Evolutionary conservation across 2,888 invertebrate genomes (phyloP), one percentile per base, ranked within the genome.

Genomic region (Rambutsinella grinnellia): DNA sequence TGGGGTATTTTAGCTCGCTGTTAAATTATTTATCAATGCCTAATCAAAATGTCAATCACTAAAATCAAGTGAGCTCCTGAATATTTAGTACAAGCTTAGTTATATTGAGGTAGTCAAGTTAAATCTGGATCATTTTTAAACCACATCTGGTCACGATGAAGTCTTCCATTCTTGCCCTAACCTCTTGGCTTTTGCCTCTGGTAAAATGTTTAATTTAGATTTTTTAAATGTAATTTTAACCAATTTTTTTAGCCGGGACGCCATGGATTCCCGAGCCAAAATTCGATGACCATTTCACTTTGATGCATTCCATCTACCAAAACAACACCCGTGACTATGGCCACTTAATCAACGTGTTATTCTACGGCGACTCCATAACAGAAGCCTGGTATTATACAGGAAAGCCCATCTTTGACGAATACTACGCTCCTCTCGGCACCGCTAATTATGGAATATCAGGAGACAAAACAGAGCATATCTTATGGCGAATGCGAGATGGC

Each of bases 401-500:
- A 10, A 26, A 26, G 15, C 27, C 60, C 1, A 56, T 67, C 2
- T 82, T 54, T 56, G 60, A 80, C n/a, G 19, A 75, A 21, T 68
- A 79, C 19, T 82, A 81, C 27, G 76, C 68, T 17, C 80, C 82
- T 0, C 54, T 81, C 0, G 82, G 81, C 6, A 70, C 79, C 0
- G 80, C 75, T 3, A 81, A 83, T 62, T 83, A 81, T 27, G 83
- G 83, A 51, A 88, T 89, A n/a, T n/a, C n/a, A n/a, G n/a, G n/a
- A 2, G 89, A 90, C 83, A 86, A 87, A 75, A 89, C 89, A 0
- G 87, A 89, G 79, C 86, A 90, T 85, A 85, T 89, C 6, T 84
- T 89, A 13, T 90, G 89, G 89, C 83, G 90, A 67, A 85, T 90
- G 19, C 83, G 85, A 66, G 88, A 90, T 85, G 89, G 89, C 57